phyloP scores from a whole-genome alignment of 2,797 vertebrate genomes.

The Coccyzus lansbergi region DNA sequence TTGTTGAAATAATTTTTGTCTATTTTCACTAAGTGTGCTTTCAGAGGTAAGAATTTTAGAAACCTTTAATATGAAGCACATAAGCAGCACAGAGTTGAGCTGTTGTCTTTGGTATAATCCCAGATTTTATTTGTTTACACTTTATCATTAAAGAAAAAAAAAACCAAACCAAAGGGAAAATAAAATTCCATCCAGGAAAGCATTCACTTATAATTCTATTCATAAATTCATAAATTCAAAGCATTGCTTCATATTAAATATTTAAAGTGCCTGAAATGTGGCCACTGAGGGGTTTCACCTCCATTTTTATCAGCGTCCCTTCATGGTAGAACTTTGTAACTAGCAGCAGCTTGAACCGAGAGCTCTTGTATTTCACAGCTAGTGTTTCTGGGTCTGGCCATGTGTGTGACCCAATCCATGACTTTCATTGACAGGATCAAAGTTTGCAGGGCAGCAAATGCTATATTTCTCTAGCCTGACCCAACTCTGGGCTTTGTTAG shows the following conservation, averaged over 20 bases:
- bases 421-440: not conserved
- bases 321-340: not conserved
- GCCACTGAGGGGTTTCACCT: not conserved
- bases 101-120: not conserved
- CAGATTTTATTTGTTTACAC: not conserved
- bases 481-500: not conserved
- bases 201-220: not conserved
- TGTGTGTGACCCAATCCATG: accelerated
- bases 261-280: not conserved
- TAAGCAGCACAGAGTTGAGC: not conserved
- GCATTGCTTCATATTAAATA: not conserved
- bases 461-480: not conserved
- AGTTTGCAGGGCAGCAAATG: not conserved
- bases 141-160: not conserved
- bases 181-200: not conserved
- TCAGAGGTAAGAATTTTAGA: conserved; percentile 5
- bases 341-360: not conserved
- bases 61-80: not conserved
- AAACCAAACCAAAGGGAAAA: not conserved
- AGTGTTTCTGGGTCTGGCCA: not conserved
- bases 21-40: conserved; percentile 23
- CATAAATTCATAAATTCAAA: conserved; percentile 16
- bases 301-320: not conserved
- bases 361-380: not conserved
- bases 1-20: conserved; percentile 49